Conservation (phyloP, 2,888 invertebrate genomes). For the Monopis laevigella region DNA sequence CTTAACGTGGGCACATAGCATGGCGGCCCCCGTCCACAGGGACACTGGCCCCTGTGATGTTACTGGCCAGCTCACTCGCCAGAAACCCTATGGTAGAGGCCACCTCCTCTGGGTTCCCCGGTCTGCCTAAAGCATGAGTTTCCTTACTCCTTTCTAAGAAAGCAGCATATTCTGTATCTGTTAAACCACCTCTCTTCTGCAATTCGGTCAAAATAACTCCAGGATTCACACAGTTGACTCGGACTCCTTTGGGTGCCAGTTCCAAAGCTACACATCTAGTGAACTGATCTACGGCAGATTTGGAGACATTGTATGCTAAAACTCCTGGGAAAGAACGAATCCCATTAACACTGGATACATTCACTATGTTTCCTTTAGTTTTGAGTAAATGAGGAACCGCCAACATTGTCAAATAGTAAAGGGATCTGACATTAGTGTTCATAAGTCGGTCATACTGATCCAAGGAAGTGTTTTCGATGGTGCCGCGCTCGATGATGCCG, state of each 20-base stretch:
- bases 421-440: conserved; percentile 86
- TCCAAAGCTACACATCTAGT: conserved; percentile 93
- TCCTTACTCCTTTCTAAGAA: conserved; percentile 86
- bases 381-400: conserved; percentile 87
- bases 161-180: conserved; percentile 79
- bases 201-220: conserved; percentile 91
- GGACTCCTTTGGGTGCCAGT: conserved; percentile 80
- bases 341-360: conserved; percentile 95
- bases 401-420: conserved; percentile 85
- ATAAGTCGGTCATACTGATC: conserved; percentile 91
- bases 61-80: conserved; percentile 87
- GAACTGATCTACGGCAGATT: conserved; percentile 94
- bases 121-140: conserved; percentile 92
- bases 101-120: conserved; percentile 86
- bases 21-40: conserved; percentile 96
- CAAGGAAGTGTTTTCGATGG: conserved; percentile 85
- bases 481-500: conserved; percentile 82
- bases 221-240: conserved; percentile 93
- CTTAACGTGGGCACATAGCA: conserved; percentile 90
- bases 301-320: conserved; percentile 91
- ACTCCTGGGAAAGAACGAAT: conserved; percentile 90
- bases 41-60: conserved; percentile 88
- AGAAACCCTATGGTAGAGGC: conserved; percentile 91
- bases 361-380: conserved; percentile 91
- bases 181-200: conserved; percentile 88